Conservation (phyloP, 2,113 vertebrate genomes). For the Pao palembangensis region DNA sequence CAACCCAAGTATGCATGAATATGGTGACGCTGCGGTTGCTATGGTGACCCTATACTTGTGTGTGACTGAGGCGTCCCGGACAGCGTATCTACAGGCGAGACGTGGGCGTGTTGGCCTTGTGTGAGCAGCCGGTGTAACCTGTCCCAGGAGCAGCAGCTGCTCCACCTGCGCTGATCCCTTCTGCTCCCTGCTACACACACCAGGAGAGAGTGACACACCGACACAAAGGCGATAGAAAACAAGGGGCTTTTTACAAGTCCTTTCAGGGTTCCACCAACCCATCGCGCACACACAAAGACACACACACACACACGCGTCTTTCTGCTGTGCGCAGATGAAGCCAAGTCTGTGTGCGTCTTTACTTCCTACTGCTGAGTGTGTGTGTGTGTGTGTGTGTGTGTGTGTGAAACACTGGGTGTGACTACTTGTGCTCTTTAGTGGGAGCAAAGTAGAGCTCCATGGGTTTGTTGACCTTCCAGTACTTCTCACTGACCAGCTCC, state of each 20-base stretch:
- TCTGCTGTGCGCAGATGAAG: slow-evolving; percentile 24
- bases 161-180: slow-evolving; percentile 25
- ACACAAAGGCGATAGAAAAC: slow-evolving; percentile 55
- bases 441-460: slow-evolving; percentile 99
- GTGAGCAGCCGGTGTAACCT: no score
- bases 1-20: not conserved
- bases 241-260: slow-evolving; percentile 55
- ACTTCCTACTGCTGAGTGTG: slow-evolving; percentile 8
- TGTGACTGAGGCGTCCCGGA: no score
- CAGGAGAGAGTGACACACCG: slow-evolving; percentile 40
- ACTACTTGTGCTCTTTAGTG: slow-evolving; percentile 97
- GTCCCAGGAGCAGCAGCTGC: no score
- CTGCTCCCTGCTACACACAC: slow-evolving; percentile 59
- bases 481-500: slow-evolving; percentile 98
- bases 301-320: slow-evolving; percentile 8
- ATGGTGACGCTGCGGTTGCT: no score
- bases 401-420: not conserved
- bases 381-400: not conserved
- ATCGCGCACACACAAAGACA: slow-evolving; percentile 2
- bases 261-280: slow-evolving; percentile 9
- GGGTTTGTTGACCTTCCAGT: slow-evolving; percentile 99
- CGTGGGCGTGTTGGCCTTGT: no score
- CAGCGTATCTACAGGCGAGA: no score
- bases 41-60: no score
- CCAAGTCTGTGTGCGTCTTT: slow-evolving; percentile 45